A percentile compares a stretch with the other conserved stretches of the same genome.
These are phyloP conservation scores for Hyperoodon ampullatus DNA, from an alignment of 2,113 vertebrate genomes.

Conservation along the genomic window DNA sequence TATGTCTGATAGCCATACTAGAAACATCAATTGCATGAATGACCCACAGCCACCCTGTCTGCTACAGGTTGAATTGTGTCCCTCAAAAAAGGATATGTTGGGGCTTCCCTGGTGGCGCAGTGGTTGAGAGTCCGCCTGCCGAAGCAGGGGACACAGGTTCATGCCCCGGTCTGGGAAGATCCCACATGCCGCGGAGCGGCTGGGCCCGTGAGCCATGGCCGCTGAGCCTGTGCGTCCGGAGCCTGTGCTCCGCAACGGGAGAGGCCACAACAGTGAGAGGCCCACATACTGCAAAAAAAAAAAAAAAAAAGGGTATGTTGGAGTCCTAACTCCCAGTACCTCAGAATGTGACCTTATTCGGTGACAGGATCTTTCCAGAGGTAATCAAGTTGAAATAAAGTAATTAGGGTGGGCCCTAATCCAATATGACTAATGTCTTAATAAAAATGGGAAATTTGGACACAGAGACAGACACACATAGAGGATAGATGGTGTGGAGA, in stretches of 20 bases:
- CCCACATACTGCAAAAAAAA: too few species aligned
- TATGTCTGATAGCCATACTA: background rate
- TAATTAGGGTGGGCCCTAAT: background rate
- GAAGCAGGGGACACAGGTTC: too few species aligned
- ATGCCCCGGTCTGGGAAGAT: too few species aligned
- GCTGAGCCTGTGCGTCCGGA: too few species aligned
- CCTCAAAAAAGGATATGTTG: background rate
- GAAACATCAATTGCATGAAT: background rate
- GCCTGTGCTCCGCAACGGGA: too few species aligned
- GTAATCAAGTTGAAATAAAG: background rate
- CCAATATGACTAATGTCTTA: background rate
- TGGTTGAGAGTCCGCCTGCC: too few species aligned
- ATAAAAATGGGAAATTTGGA: background rate
- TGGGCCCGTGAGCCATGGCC: too few species aligned
- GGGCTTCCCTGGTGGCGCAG: too few species aligned
- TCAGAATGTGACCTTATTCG: background rate
- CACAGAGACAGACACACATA: background rate
- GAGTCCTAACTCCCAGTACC: background rate
- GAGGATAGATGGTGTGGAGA: background rate
- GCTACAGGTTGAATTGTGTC: background rate
- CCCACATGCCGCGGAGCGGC: too few species aligned
- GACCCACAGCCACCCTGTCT: background rate
- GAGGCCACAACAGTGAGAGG: too few species aligned
- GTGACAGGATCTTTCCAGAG: background rate
- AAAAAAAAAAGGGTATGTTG: background rate